Evolutionary conservation across 2,888 invertebrate genomes (phyloP), one percentile per base, ranked within the genome.

Genomic region (Caenorhabditis sinica): DNA sequence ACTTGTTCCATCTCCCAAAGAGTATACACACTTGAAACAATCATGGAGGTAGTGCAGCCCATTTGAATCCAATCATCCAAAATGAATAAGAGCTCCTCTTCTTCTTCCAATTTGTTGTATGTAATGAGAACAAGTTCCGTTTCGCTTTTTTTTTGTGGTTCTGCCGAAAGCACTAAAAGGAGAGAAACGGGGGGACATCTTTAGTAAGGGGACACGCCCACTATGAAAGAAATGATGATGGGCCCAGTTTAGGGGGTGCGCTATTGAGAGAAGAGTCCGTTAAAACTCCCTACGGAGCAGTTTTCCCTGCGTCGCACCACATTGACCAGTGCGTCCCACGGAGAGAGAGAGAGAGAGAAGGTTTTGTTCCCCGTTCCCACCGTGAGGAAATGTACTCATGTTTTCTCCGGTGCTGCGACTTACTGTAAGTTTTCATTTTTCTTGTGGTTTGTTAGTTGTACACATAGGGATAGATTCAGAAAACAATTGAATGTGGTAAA

Each of bases 341-440:
- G n/a, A n/a, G n/a, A n/a, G n/a, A n/a, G n/a, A n/a, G n/a, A n/a
- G n/a, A 20, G 1, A 5, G 5, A 20, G 40, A 72, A 53, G 63
- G 61, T 79, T 65, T 61, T 30, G 56, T 51, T 43, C 51, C 51
- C 49, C 65, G 66, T 60, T 68, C 68, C 23, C 36, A 53, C 53
- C 68, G 68, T 36, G 36, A 40, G 77, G 69, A 61, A 33, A 77
- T 77, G 77, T 53, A 30, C 61, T 56, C 30, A 83, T 83, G 83
- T 60, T 83, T 68, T 83, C 83, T 17, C 83, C 83, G 61, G 74
- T 83, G 33, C 40, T 83, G 30, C 51, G 77, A 13, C 61, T 83
- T 28, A 83, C 83, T 28, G 83, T 80, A 56, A 75, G 69, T 75
- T 71, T 40, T 71, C 17, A 53, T 56, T 40, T 25, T 13, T 56